These are phyloP conservation scores for Proctacanthus coquilletti DNA, from an alignment of 1,140 invertebrate species.

Conservation along the genomic window DNA sequence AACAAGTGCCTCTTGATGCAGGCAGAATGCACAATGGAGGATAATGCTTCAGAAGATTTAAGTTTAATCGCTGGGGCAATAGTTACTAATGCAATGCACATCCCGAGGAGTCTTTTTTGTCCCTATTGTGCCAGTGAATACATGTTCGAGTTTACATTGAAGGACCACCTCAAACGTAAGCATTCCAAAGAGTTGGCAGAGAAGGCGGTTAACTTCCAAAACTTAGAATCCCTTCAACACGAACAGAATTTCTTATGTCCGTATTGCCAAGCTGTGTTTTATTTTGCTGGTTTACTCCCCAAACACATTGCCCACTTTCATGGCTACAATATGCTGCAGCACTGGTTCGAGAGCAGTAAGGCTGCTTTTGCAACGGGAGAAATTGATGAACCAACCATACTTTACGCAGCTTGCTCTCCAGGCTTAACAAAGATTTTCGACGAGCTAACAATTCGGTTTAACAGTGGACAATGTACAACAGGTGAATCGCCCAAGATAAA, in stretches of 20 bases:
- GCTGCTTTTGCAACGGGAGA: background rate
- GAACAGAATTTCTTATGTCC: conserved; percentile 1
- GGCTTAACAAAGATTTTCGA: conserved; percentile 1
- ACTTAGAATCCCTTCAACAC: background rate
- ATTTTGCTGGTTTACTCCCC: background rate
- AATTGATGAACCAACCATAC: background rate
- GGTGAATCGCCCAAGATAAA: too few species aligned
- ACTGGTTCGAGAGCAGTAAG: background rate
- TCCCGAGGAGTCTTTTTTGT: background rate
- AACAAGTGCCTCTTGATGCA: too few species aligned
- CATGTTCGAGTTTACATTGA: conserved; percentile 2
- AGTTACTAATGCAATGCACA: background rate
- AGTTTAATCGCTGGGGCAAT: conserved; percentile 2
- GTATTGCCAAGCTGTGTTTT: background rate
- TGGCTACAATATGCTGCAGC: background rate
- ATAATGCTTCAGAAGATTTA: too few species aligned
- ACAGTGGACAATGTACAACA: background rate
- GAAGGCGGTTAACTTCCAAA: background rate
- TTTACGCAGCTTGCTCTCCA: background rate
- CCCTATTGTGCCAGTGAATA: conserved; percentile 1
- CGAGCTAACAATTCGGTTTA: background rate
- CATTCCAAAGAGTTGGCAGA: background rate
- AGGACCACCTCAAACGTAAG: conserved; percentile 1
- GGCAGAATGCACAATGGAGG: too few species aligned
- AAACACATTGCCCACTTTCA: conserved; percentile 1